Conservation (phyloP, 64 coral and sea anemone genomes). For the Platygyra sinensis region DNA sequence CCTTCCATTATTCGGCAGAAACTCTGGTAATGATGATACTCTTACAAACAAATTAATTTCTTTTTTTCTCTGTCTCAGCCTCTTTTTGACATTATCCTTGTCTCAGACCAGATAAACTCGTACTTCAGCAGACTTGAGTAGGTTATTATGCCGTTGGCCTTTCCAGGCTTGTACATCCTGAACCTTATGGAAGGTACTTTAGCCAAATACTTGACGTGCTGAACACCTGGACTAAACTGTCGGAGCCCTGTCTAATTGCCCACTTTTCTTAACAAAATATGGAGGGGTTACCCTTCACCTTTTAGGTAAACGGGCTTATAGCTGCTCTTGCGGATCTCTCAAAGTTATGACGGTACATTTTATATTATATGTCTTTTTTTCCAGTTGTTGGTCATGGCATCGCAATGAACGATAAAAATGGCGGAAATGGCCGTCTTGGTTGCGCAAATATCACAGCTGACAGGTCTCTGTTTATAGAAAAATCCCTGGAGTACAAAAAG, state of each 20-base stretch:
- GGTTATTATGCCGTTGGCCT: too few relatives aligned
- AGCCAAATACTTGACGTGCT: too few relatives aligned
- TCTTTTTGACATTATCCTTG: not conserved
- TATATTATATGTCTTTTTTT: not conserved
- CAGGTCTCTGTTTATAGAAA: not conserved
- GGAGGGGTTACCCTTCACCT: too few relatives aligned
- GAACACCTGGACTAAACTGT: too few relatives aligned
- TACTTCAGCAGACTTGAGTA: too few relatives aligned
- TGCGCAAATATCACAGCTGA: constrained; percentile 18
- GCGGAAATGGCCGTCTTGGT: not conserved
- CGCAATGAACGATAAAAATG: not conserved
- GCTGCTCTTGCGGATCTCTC: too few relatives aligned
- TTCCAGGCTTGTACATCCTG: too few relatives aligned
- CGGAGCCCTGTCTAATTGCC: too few relatives aligned
- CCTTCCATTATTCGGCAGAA: constrained; percentile 17
- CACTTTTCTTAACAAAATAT: too few relatives aligned
- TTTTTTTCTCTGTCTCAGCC: not conserved
- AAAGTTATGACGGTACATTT: too few relatives aligned
- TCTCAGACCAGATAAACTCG: not conserved
- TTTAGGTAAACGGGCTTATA: too few relatives aligned
- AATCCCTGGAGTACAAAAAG: constrained; percentile 3
- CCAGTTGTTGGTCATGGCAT: constrained; percentile 16
- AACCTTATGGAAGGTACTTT: too few relatives aligned
- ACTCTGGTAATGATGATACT: constrained; percentile 8
- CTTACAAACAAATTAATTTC: not conserved